A percentile compares a stretch with the other conserved stretches of the same genome.
Evolutionary conservation across 1,140 invertebrate genomes (phyloP).

Genomic region (Trichomalopsis sarcophagae): DNA sequence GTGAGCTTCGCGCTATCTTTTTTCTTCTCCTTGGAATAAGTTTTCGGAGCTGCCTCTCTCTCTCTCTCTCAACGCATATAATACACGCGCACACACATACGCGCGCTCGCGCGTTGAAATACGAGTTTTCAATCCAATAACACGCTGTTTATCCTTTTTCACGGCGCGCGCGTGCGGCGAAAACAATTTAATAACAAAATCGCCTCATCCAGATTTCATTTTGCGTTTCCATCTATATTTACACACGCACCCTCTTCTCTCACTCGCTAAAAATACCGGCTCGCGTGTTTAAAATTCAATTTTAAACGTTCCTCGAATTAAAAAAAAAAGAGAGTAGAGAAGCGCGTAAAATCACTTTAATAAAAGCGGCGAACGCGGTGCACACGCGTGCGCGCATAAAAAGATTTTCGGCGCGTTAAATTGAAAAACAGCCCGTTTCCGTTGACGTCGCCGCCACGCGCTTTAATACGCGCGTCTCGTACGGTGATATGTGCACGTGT

Average conservation of each 20-base stretch:
- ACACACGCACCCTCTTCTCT: not conserved
- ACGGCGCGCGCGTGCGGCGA: not conserved
- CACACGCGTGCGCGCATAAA: slow-evolving; percentile 13
- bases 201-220: slow-evolving; percentile 12
- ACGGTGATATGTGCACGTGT: slow-evolving; percentile 8
- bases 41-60: too few relatives aligned
- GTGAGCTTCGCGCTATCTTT: too few relatives aligned
- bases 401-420: slow-evolving; percentile 44
- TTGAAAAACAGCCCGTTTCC: slow-evolving; percentile 43
- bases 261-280: not conserved
- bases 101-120: too few relatives aligned
- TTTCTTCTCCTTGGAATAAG: too few relatives aligned
- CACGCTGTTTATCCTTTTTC: not conserved
- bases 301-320: slow-evolving; percentile 33
- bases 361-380: slow-evolving; percentile 10
- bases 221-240: not conserved
- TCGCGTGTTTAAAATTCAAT: slow-evolving; percentile 23
- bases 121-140: not conserved
- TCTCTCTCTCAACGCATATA: too few relatives aligned
- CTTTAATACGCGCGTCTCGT: slow-evolving; percentile 26
- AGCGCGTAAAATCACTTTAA: slow-evolving; percentile 46
- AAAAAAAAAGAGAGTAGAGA: not conserved
- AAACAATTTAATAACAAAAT: slow-evolving; percentile 5
- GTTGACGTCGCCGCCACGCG: not conserved
- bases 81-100: too few relatives aligned